phyloP scores from a whole-genome alignment of 2,113 vertebrate genomes.

The Cephalopterus ornatus region DNA sequence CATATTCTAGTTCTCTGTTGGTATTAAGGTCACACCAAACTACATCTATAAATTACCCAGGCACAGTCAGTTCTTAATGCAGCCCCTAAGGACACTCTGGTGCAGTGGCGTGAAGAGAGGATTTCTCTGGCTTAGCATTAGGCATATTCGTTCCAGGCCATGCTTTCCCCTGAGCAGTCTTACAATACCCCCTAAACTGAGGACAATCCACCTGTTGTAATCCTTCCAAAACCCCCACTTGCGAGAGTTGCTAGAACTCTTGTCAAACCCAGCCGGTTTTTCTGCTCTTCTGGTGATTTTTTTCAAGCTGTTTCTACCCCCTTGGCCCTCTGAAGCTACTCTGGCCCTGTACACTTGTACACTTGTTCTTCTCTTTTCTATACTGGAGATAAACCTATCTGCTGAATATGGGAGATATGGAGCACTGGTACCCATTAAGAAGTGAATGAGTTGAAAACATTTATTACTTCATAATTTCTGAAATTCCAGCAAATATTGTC shows the following conservation, averaged over 20 bases:
- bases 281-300: background rate
- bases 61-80: slow-evolving; percentile 26
- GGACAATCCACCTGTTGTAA: background rate
- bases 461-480: background rate
- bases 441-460: background rate
- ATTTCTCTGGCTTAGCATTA: slow-evolving; percentile 49
- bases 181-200: background rate
- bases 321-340: background rate
- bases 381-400: background rate
- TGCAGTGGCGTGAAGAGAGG: slow-evolving; percentile 27
- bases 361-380: background rate
- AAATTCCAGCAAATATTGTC: background rate
- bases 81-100: slow-evolving; percentile 43
- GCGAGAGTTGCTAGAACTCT: background rate
- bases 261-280: background rate
- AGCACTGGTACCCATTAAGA: background rate
- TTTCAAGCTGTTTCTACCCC: background rate
- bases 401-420: background rate
- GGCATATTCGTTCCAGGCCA: background rate
- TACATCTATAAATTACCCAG: slow-evolving; percentile 51
- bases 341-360: background rate
- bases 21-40: slow-evolving; percentile 63
- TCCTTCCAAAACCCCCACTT: background rate
- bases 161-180: background rate
- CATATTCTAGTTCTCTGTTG: slow-evolving; percentile 47